Base-by-base conservation (phyloP, 2,797 vertebrate species). In the Propithecus deckenii region DNA sequence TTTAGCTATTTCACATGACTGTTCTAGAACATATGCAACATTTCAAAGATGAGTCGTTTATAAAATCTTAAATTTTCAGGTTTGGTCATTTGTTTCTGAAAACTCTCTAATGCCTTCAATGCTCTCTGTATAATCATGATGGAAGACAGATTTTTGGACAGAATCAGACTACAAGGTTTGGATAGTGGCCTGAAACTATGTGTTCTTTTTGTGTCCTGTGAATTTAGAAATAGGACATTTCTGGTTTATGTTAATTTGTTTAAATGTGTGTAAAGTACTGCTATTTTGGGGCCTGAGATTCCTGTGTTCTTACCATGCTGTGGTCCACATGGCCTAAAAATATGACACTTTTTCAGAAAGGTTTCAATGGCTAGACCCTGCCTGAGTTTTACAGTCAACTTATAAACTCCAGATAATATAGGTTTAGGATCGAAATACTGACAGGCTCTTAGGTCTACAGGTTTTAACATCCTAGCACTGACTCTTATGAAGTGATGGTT, bases 161-260 rank as follows among this genome's bases (percentile, higher is more conserved):
- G 92, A 95, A 72, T 87, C 50, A 91, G 59, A 89, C 50, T 46
- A n/a, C 5, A 38, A 72, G 20, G 38, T 80, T 97, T 96, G 84
- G 69, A 97, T 30, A 25, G 74, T 65, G 15, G 79, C 76, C 95
- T 96, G 81, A 97, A 95, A 91, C 79, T 94, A 69, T 72, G 59
- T 89, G 85, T 48, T 96, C 46, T 81, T 96, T 96, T 94, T 59
- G 30, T 86, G 65, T 87, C 84, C 46, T 43, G 4, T 72, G 85
- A 96, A 85, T 96, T 97, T 89, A 89, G 95, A 97, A 96, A 90
- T 83, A 38, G 92, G 65, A 84, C 75, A 76, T 83, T 93, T 75
- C 89, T 96, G 71, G 46, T 89, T 96, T 96, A 85, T 78, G 97
- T 96, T 96, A 88, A 91, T 74, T 38, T 80, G 43, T 93, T 95